Percentiles rank a stretch among this genome's conserved stretches.
Evolutionary conservation across 2,888 invertebrate species (phyloP).

Genomic region (Oligia strigilis): DNA sequence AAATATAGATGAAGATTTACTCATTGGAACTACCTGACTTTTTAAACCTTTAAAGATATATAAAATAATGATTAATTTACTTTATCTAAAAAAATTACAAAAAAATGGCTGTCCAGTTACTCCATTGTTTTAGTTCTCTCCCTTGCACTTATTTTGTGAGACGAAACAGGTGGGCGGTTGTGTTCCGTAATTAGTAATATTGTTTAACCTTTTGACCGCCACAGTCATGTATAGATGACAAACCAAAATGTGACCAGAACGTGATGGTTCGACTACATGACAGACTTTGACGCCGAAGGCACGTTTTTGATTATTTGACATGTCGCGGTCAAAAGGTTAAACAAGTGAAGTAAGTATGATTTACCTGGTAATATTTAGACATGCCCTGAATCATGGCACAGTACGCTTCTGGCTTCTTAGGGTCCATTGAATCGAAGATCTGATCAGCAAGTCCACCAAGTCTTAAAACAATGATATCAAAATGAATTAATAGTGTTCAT

Average conservation of each 20-base stretch:
- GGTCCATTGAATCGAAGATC: conserved; percentile 93
- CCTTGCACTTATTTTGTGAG: background rate
- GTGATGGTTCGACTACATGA: too few species aligned
- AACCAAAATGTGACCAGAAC: too few species aligned
- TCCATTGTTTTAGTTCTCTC: background rate
- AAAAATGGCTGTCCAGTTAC: background rate
- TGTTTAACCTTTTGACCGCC: background rate
- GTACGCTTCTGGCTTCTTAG: conserved; percentile 93
- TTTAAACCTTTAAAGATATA: too few species aligned
- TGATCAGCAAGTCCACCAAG: conserved; percentile 94
- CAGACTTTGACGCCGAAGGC: too few species aligned
- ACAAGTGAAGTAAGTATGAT: background rate
- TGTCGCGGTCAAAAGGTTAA: background rate
- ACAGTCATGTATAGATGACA: too few species aligned
- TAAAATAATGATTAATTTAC: too few species aligned
- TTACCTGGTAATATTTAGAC: conserved; percentile 93
- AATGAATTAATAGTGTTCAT: background rate
- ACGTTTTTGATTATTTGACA: too few species aligned
- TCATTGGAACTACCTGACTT: too few species aligned
- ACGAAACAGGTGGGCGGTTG: background rate
- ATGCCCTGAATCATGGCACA: conserved; percentile 95
- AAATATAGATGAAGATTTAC: too few species aligned
- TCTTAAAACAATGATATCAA: conserved; percentile 77
- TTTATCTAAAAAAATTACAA: too few species aligned
- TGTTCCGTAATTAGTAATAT: background rate